Evolutionary conservation across 2,113 vertebrate species (phyloP), one percentile per base, ranked within the genome.

Genomic region (Pelmatolapia mariae): DNA sequence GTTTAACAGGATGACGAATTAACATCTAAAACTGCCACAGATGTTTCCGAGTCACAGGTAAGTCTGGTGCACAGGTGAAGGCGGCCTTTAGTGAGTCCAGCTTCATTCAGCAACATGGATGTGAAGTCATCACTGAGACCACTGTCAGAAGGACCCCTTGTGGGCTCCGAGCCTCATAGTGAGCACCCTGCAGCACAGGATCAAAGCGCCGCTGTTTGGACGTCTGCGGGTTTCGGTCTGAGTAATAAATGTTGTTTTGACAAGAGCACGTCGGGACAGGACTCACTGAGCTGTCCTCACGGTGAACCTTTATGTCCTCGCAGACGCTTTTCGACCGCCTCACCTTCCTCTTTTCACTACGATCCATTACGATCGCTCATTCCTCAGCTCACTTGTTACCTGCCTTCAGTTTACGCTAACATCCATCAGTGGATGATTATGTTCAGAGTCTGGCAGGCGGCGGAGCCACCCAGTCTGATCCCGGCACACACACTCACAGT

Each of bases 181-280:
- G 52, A 89, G 63, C 79, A 43, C 18, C 29, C 24, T 10, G 9
- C 76, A 76, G 84, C 61, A 19, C 16, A 56, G 36, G 86, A 87
- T 93, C 93, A 93, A 89, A 91, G 90, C 3, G 33, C 40, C 4
- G 80, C 4, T 88, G 88, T 89, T 86, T 90, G 87, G 91, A 80
- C 3, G 19, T 57, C 8, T 71, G 81, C 53, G 19, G 91, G 29
- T 71, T 83, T 84, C 47, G 18, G 68, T 86, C 36, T 81, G 86
- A 90, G 91, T 86, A 91, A 94, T 87, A 89, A 84, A 90, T 91
- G 92, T 89, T 94, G 93, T 95, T 94, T 87, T 95, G 94, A 93
- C 93, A 94, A 18, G 79, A 68, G 83, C 91, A 1, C 19, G 93
- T 93, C 80, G 5, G 83, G 71, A 89, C 94, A 93, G 63, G 92